Conservation (phyloP, 30 jellyfish, hydroid and myxozoan species). For the Nemopilema nomurai region DNA sequence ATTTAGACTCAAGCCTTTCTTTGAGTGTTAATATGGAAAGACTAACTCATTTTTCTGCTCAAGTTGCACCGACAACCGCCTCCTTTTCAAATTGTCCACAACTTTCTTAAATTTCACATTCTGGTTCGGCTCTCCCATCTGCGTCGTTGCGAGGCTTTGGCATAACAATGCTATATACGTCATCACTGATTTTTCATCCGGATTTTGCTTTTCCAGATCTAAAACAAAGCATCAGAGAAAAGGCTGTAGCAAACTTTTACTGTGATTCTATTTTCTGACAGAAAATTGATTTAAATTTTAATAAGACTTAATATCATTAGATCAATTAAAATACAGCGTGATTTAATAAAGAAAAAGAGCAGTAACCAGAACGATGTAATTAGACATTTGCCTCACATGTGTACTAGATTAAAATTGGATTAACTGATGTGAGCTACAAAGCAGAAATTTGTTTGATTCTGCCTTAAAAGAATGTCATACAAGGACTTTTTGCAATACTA, state of each 20-base stretch:
- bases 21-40: neutral
- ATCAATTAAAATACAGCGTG: no score
- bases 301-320: no score
- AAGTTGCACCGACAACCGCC: conserved; percentile 52
- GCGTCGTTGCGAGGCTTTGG: conserved; percentile 64
- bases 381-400: no score
- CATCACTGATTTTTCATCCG: conserved; percentile 77
- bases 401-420: no score
- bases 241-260: neutral
- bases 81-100: conserved; percentile 45
- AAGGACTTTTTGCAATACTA: no score
- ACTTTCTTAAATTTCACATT: conserved; percentile 36
- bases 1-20: no score
- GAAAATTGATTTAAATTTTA: no score
- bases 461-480: no score
- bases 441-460: no score
- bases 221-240: neutral
- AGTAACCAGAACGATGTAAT: no score
- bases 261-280: neutral
- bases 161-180: conserved; percentile 76
- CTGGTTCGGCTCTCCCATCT: conserved; percentile 18
- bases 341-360: no score
- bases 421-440: no score
- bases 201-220: conserved; percentile 68
- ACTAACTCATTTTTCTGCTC: conserved; percentile 65